phyloP scores from a whole-genome alignment of 2,113 vertebrate genomes.

The Semicossyphus pulcher region DNA sequence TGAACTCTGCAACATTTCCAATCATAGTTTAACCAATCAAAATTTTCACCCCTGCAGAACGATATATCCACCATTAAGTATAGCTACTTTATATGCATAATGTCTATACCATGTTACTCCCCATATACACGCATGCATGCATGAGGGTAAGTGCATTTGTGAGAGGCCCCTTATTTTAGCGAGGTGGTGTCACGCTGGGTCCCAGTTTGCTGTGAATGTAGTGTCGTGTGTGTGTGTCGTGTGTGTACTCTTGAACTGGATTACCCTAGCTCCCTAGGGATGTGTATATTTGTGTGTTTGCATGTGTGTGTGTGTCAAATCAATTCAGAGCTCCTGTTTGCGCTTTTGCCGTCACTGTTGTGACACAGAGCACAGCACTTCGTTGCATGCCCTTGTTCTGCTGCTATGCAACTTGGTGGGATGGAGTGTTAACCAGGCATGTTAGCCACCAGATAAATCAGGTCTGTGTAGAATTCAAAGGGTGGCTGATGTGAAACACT shows the following conservation, averaged over 20 bases:
- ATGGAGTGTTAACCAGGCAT: neutral
- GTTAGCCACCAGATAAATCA: constrained; percentile 32
- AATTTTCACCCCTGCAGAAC: too few species aligned
- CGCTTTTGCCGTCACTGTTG: constrained; percentile 53
- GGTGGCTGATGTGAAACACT: constrained; percentile 15
- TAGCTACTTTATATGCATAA: too few species aligned
- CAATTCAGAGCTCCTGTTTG: constrained; percentile 56
- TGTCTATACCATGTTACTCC: neutral
- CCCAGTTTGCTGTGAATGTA: constrained; percentile 67
- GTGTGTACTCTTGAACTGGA: constrained; percentile 49
- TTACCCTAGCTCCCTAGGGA: constrained; percentile 42
- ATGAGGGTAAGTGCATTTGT: constrained; percentile 31
- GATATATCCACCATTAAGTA: too few species aligned
- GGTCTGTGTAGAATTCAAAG: constrained; percentile 27
- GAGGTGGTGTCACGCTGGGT: constrained; percentile 56
- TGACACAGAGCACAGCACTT: constrained; percentile 48
- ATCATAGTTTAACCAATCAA: too few species aligned
- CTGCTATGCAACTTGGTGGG: constrained; percentile 49
- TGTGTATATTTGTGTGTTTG: constrained; percentile 12
- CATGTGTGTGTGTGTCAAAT: constrained; percentile 27
- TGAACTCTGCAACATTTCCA: too few species aligned
- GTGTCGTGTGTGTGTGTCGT: constrained; percentile 20
- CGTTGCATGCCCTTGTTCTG: constrained; percentile 37
- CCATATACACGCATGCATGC: neutral
- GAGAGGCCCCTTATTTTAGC: constrained; percentile 60